Evolutionary conservation across 2,888 invertebrate species (phyloP), one percentile per base, ranked within the genome.

Genomic region (Drosophila villosipedis): DNA sequence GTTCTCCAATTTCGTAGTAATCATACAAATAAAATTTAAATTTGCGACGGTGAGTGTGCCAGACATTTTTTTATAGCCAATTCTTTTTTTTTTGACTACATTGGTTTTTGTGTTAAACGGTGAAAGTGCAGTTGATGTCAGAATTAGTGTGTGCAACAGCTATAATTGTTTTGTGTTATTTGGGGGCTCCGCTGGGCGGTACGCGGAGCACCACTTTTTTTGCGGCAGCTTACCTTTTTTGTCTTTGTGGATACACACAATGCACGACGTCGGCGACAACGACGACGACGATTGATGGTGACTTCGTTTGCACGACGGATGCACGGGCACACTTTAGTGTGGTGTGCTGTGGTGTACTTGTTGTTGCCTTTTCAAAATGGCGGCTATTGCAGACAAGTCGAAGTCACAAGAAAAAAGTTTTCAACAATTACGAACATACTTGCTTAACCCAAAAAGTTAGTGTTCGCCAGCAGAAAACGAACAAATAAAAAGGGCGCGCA

Each of bases 231-330:
- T 85, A 78, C 85, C 68, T 70, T 37, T 88, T 65, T 55, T 37
- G 64, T 70, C 67, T 79, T 74, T 58, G 68, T 79, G 79, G 68
- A 76, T 73, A 73, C 80, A 73, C 66, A 84, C 76, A 76, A 74
- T 66, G 39, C 75, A 78, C 83, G 71, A 84, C 16, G 47, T 25
- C 73, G 37, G 55, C 66, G 66, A 73, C 77, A 65, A 61, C 76
- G 66, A 73, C 78, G 68, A 60, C 76, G 66, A 14, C 60, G 64
- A 50, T 60, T 63, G 62, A 66, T 73, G 84, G 87, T 87, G 83
- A 84, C 80, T 83, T 87, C 84, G 83, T 83, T 78, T 74, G 76
- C 86, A 73, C 84, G 72, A 73, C 76, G 73, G 70, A 76, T 83
- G 83, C 83, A 83, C 76, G 71, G 77, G 80, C 62, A 76, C 76